Conservation (phyloP, 2,113 vertebrate genomes). For the Ceuthmochares aereus region DNA sequence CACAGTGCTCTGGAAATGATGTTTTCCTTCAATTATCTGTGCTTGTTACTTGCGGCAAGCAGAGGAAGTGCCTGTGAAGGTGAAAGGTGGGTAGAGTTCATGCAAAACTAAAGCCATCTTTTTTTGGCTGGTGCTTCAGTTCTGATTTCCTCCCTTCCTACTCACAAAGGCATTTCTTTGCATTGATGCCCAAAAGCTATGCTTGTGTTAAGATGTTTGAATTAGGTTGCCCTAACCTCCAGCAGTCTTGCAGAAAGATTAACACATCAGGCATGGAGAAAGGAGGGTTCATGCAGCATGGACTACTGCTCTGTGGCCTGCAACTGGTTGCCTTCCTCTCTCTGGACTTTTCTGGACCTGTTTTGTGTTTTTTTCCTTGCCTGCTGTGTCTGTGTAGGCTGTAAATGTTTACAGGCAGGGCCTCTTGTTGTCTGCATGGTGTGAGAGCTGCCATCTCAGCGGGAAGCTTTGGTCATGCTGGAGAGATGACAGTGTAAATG, state of each 20-base stretch:
- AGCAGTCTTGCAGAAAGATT: background rate
- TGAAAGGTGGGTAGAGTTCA: constrained; percentile 35
- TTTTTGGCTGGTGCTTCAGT: background rate
- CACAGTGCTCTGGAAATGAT: background rate
- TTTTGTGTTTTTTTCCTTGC: background rate
- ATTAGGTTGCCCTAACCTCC: background rate
- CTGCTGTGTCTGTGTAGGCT: background rate
- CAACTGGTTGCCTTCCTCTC: background rate
- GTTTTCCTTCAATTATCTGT: constrained; percentile 48
- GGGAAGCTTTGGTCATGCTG: background rate
- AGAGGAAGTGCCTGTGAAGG: constrained; percentile 14
- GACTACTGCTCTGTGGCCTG: background rate
- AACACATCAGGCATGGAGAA: background rate
- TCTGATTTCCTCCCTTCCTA: background rate
- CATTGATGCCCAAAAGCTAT: background rate
- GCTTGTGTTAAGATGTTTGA: background rate
- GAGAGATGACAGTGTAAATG: rapidly evolving
- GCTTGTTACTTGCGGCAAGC: constrained; percentile 22
- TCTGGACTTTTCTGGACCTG: background rate
- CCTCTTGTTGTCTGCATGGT: background rate
- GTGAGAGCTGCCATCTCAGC: background rate
- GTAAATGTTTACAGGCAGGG: background rate
- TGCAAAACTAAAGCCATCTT: background rate
- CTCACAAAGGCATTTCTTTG: background rate
- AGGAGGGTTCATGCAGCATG: background rate